phyloP scores from a whole-genome alignment of 2,888 invertebrate genomes.

The Seira musarum region DNA sequence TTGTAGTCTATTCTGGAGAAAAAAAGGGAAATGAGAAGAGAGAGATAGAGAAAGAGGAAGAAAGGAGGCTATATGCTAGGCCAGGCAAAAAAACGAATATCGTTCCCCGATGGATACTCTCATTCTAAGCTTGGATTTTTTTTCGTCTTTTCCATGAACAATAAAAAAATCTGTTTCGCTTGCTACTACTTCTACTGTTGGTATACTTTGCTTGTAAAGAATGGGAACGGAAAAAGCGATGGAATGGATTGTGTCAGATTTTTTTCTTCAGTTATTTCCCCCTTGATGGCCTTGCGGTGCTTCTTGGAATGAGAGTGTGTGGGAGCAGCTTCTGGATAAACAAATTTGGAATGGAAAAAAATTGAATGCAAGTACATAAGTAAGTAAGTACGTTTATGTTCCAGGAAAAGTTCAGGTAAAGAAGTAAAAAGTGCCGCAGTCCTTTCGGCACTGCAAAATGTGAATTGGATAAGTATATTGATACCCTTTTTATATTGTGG shows the following conservation, averaged over 20 bases:
- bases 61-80: too few species aligned
- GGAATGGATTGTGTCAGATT: conserved; percentile 4
- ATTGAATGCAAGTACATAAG: not conserved
- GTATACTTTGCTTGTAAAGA: too few species aligned
- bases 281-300: conserved; percentile 16
- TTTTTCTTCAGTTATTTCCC: conserved; percentile 31
- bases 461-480: too few species aligned
- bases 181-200: too few species aligned
- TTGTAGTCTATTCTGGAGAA: not conserved
- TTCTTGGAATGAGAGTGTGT: not conserved
- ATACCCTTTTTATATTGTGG: too few species aligned
- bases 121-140: not conserved
- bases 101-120: conserved; percentile 45
- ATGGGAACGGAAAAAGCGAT: not conserved
- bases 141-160: not conserved
- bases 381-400: not conserved
- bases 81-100: conserved; percentile 30
- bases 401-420: not conserved
- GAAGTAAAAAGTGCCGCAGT: conserved; percentile 45
- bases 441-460: conserved; percentile 41
- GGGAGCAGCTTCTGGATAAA: not conserved
- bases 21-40: not conserved
- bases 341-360: not conserved
- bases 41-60: too few species aligned
- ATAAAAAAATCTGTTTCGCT: too few species aligned